Base-by-base conservation (phyloP, 2,113 vertebrate genomes). In the Alethe castanea region DNA sequence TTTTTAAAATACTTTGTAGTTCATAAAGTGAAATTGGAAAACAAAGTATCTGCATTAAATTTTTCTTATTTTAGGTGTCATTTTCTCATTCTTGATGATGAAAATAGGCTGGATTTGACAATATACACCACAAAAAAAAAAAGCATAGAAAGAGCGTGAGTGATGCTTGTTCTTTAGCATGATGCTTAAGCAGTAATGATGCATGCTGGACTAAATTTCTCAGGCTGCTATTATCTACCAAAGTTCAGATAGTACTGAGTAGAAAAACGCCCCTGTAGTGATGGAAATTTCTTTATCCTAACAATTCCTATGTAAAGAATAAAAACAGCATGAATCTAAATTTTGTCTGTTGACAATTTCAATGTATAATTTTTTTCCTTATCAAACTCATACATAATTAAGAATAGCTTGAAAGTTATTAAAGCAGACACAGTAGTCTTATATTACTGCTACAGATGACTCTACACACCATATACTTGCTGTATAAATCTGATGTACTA, bases 211-310 rank as follows among this genome's bases (percentile, higher is more conserved):
- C 8, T 42, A 70, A 70, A 19, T 13, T 74, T 73, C 17, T 70
- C 14, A 64, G 3, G 13, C 6, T 47, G 11, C 38, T 74, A 52
- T 70, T 81, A 8, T 44, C 29, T 36, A 8, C 23, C 24, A 79
- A 24, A 9, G 2, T 70, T 84, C 60, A 38, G 20, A 47, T 19
- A 64, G 11, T 17, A 38, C 1, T 8, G 11, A 64, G 14, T 12
- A 14, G 50, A 62, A 40, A 36, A 40, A 4, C 12, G 8, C 1
- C 12, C 48, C 3, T 26, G 1, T 17, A 61, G 12, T 48, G 4
- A n/a, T 42, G 4, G 4, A 18, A 80, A 35, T 81, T 81, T 62
- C 15, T 87, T 70, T 26, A 50, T 36, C 20, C 15, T 66, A 71
- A 15, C 1, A 88, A 79, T 64, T 35, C 4, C 8, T 22, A 12